These are phyloP conservation scores for Rhyzopertha dominica DNA, from an alignment of 1,140 invertebrate genomes.

Conservation along the genomic window DNA sequence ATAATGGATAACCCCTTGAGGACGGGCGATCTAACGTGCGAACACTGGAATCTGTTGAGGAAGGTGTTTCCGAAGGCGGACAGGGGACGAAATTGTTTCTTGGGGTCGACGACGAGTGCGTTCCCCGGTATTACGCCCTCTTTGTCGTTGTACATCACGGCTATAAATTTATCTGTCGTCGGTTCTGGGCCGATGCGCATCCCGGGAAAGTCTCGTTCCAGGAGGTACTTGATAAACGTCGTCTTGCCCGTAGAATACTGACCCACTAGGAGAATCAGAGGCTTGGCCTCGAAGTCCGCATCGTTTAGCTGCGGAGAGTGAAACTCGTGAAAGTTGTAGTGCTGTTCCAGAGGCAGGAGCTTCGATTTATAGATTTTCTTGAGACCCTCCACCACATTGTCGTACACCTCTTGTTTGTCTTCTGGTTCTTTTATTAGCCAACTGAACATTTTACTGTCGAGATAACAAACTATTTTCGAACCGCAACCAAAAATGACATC, in stretches of 20 bases:
- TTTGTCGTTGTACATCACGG: conserved; percentile 61
- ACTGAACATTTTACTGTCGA: conserved; percentile 49
- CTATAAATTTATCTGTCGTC: conserved; percentile 69
- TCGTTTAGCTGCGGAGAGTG: conserved; percentile 67
- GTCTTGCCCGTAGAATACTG: conserved; percentile 76
- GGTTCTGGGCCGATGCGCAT: conserved; percentile 61
- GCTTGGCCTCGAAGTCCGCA: conserved; percentile 71
- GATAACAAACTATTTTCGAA: no score
- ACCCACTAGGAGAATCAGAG: conserved; percentile 67
- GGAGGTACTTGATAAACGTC: conserved; percentile 64
- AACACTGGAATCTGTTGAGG: conserved; percentile 71
- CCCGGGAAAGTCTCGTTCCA: conserved; percentile 62
- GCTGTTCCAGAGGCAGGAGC: conserved; percentile 63
- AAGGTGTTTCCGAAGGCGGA: conserved; percentile 69
- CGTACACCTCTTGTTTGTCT: conserved; percentile 52
- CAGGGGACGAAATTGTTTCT: conserved; percentile 62
- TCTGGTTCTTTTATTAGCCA: conserved; percentile 45
- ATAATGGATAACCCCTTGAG: conserved; percentile 69
- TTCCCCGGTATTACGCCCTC: conserved; percentile 67
- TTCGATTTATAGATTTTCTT: conserved; percentile 62
- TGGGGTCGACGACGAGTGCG: conserved; percentile 68
- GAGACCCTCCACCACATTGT: conserved; percentile 49
- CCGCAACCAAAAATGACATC: no score
- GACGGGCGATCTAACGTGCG: conserved; percentile 56
- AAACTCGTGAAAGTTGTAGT: conserved; percentile 70